phyloP scores from a whole-genome alignment of 2,797 vertebrate species.

The Eulemur mongoz region DNA sequence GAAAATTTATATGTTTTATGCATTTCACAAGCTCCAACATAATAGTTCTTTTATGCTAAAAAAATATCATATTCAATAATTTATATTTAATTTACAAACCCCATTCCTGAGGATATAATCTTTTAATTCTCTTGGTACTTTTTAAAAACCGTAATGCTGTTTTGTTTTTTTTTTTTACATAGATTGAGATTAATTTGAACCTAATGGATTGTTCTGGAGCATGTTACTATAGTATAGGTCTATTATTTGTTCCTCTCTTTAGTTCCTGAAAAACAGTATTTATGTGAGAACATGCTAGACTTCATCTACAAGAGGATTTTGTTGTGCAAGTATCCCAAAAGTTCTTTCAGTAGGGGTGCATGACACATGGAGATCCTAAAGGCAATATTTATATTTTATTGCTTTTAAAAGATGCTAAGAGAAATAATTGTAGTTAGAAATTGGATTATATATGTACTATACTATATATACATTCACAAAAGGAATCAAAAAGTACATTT shows the following conservation, averaged over 20 bases:
- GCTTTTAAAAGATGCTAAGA: conserved; percentile 9
- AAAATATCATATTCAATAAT: background rate
- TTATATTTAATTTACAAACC: background rate
- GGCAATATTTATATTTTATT: background rate
- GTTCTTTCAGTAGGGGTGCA: background rate
- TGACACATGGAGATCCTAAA: background rate
- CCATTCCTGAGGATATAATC: background rate
- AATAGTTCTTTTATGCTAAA: background rate
- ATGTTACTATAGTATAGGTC: background rate
- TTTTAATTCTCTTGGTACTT: conserved; percentile 37
- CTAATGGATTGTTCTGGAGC: background rate
- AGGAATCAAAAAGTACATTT: background rate
- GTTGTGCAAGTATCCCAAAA: background rate
- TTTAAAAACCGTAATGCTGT: background rate
- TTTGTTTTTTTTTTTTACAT: background rate
- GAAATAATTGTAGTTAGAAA: conserved; percentile 21
- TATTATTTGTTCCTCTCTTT: background rate
- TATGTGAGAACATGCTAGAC: background rate
- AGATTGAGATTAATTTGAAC: conserved; percentile 18
- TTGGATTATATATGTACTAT: background rate
- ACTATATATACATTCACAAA: background rate
- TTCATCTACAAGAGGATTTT: background rate
- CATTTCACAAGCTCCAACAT: background rate
- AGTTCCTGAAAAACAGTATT: background rate
- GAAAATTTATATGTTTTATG: background rate